Percentiles rank a stretch among this genome's conserved stretches.
These are phyloP conservation scores for Autographa gamma DNA, from an alignment of 2,888 invertebrate genomes.

Conservation along the genomic window DNA sequence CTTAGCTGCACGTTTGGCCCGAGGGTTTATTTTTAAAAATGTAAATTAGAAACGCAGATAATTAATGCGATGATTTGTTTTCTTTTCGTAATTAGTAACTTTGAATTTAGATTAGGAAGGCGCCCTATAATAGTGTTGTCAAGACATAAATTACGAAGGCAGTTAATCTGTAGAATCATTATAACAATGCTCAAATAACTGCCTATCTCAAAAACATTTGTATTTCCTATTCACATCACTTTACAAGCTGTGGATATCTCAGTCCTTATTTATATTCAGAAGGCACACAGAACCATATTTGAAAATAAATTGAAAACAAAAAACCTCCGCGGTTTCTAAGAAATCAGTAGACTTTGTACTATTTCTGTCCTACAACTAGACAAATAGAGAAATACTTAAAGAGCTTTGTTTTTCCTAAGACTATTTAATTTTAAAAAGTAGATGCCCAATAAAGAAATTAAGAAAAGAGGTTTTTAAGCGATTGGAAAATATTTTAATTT, in stretches of 20 bases:
- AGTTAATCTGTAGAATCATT: too few species aligned
- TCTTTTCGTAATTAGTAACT: slow-evolving; percentile 44
- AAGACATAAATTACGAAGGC: not conserved
- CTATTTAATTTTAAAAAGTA: too few species aligned
- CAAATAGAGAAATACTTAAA: too few species aligned
- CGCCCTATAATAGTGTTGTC: not conserved
- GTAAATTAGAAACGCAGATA: slow-evolving; percentile 69
- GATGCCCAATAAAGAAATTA: too few species aligned
- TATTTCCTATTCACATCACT: slow-evolving; percentile 4
- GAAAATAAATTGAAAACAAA: slow-evolving; percentile 37
- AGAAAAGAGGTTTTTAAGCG: too few species aligned
- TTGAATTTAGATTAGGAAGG: slow-evolving; percentile 10
- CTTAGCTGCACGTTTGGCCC: slow-evolving; percentile 75
- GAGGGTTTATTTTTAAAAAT: slow-evolving; percentile 66
- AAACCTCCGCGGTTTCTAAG: slow-evolving; percentile 32
- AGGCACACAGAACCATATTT: slow-evolving; percentile 22
- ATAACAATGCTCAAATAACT: too few species aligned
- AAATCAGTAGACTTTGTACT: slow-evolving; percentile 43
- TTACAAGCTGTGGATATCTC: slow-evolving; percentile 1
- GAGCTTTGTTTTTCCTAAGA: too few species aligned
- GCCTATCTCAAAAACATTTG: not conserved
- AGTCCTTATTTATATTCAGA: slow-evolving; percentile 54
- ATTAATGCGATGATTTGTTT: slow-evolving; percentile 67
- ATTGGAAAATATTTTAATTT: too few species aligned
- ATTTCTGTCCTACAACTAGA: not conserved